Evolutionary conservation across 2,797 vertebrate species (phyloP), one percentile per base, ranked within the genome.

Genomic region (Pangasius larnaudii): DNA sequence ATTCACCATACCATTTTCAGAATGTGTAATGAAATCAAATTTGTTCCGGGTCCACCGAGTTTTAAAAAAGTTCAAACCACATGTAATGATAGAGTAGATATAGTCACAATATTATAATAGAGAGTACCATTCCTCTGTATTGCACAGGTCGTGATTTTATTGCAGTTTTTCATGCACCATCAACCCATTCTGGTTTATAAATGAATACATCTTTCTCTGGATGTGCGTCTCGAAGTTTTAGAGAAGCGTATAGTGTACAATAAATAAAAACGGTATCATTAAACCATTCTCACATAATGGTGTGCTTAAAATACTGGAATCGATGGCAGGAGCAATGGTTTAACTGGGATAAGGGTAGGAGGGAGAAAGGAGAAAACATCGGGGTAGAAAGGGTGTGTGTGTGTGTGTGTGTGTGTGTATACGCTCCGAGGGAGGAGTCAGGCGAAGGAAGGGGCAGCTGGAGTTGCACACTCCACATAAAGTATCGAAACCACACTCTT

Each of bases 351-450:
- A 13, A 63, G 85, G 69, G 46, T 42, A 46, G 82, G 59, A 49
- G 56, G 42, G 24, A 72, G 51, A 89, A 72, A 77, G 84, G 90
- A 89, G 92, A 91, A 91, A 91, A 91, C 93, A 93, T 93, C 91
- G 92, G 93, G 93, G 65, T 92, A 92, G 92, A 69, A 90, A 93
- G 93, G 92, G 94, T 92, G 63, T 51, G 69, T 74, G 78, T 72
- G 49, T 71, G 89, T 87, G 87, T 85, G 71, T 36, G 80, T 22
- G 56, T 51, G 59, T 63, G 58, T 78, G 27, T 33, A 18, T 18
- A n/a, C 46, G 78, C 82, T 75, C 51, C 36, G 85, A 96, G 95
- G 96, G 96, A 96, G 96, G 96, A 97, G 96, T 96, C 95, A 96
- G 84, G 92, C 89, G 92, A 93, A 93, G 95, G 95, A 96, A 96